Percentiles rank a stretch among this genome's conserved stretches.
phyloP scores from a whole-genome alignment of 2,888 invertebrate genomes.

The Dromius quadrimaculatus region DNA sequence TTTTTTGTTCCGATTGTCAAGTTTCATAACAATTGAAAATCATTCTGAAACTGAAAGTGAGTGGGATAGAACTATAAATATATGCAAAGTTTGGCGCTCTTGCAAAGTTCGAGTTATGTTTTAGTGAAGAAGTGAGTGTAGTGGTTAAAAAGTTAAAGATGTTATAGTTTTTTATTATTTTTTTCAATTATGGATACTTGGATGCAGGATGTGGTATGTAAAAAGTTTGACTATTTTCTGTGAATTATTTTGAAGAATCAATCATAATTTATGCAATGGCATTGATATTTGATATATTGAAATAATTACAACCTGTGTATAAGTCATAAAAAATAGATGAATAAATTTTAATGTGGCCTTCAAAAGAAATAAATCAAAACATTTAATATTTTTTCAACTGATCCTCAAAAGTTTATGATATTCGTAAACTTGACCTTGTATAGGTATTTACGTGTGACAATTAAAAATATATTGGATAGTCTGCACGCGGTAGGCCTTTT shows the following conservation, averaged over 20 bases:
- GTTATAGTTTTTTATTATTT: constrained; percentile 37
- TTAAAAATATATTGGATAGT: constrained; percentile 17
- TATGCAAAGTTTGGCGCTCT: constrained; percentile 33
- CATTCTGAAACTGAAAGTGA: constrained; percentile 48
- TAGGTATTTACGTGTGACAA: constrained; percentile 9
- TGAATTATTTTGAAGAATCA: not conserved
- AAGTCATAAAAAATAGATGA: not conserved
- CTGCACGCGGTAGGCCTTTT: too few relatives aligned
- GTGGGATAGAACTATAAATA: constrained; percentile 32
- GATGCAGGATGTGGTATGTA: constrained; percentile 67
- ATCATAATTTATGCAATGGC: too few relatives aligned
- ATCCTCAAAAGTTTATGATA: constrained; percentile 15
- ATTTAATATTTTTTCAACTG: constrained; percentile 2
- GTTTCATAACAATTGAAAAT: constrained; percentile 35
- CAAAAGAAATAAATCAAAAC: not conserved
- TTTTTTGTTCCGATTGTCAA: not conserved
- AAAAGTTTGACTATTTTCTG: constrained; percentile 7
- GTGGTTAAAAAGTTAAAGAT: constrained; percentile 39
- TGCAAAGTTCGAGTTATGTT: constrained; percentile 30
- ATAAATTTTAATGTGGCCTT: constrained; percentile 7
- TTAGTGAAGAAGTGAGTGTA: constrained; percentile 19
- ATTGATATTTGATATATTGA: not conserved
- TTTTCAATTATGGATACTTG: constrained; percentile 63
- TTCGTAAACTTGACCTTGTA: constrained; percentile 22
- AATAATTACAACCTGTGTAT: too few relatives aligned